Conservation (phyloP, 2,888 invertebrate species). For the Tetragonula carbonaria region DNA sequence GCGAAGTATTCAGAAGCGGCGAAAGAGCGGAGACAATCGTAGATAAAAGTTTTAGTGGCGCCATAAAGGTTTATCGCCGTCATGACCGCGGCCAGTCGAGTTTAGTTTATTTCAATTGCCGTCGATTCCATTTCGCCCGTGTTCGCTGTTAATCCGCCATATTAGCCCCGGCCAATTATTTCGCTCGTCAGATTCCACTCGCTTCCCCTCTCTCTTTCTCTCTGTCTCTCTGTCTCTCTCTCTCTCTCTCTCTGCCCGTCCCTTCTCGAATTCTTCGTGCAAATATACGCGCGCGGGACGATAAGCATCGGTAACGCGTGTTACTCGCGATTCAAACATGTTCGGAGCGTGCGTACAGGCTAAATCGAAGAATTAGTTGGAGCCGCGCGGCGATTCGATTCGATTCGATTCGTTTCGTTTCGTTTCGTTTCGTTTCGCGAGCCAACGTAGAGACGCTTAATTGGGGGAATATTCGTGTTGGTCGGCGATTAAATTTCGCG, state of each 20-base stretch:
- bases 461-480: not conserved
- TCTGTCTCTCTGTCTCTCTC: not conserved
- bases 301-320: slow-evolving; percentile 40
- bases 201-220: not conserved
- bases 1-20: slow-evolving; percentile 46
- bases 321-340: slow-evolving; percentile 23
- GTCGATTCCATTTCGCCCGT: slow-evolving; percentile 52
- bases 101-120: slow-evolving; percentile 65
- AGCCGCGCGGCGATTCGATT: slow-evolving; percentile 1
- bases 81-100: slow-evolving; percentile 49
- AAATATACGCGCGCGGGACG: slow-evolving; percentile 7
- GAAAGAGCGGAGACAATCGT: slow-evolving; percentile 3
- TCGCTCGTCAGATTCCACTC: slow-evolving; percentile 26
- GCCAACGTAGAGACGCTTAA: slow-evolving; percentile 5
- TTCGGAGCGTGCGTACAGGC: not conserved
- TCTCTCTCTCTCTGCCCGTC: not conserved
- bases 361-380: slow-evolving; percentile 38
- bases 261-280: slow-evolving; percentile 25
- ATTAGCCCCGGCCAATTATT: slow-evolving; percentile 50
- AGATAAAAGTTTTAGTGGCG: slow-evolving; percentile 65
- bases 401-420: not conserved
- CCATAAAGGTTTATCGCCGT: slow-evolving; percentile 64
- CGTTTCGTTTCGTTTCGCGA: too few species aligned
- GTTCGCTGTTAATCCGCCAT: slow-evolving; percentile 55
- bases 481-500: slow-evolving; percentile 2